Percentiles rank a stretch among this genome's conserved stretches.
phyloP scores from a whole-genome alignment of 1,140 invertebrate species.

The Ceratina japonica region DNA sequence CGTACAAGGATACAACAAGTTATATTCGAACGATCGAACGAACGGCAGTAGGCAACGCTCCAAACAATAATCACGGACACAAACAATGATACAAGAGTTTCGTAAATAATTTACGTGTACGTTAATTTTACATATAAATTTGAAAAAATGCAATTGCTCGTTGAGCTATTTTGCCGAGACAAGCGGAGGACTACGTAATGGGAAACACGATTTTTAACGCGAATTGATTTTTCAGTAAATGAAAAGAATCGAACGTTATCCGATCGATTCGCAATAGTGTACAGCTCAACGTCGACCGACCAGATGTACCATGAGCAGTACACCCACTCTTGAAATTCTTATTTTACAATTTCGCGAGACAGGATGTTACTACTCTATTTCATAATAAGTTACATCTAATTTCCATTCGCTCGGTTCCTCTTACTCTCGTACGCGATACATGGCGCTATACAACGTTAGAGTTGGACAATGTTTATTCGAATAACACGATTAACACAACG shows the following conservation, averaged over 20 bases:
- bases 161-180: not conserved
- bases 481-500: slow-evolving; percentile 20
- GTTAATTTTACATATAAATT: not conserved
- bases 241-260: slow-evolving; percentile 44
- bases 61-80: slow-evolving; percentile 32
- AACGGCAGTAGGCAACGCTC: not conserved
- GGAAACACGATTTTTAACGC: not conserved
- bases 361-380: slow-evolving; percentile 13
- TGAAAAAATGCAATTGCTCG: not conserved
- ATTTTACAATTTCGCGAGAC: slow-evolving; percentile 29
- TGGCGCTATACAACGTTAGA: slow-evolving; percentile 48
- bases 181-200: not conserved
- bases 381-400: slow-evolving; percentile 22
- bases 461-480: slow-evolving; percentile 48
- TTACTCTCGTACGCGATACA: slow-evolving; percentile 18
- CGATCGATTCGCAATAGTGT: not conserved
- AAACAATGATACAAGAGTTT: not conserved
- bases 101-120: no score
- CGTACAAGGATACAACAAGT: no score
- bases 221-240: not conserved
- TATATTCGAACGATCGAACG: not conserved
- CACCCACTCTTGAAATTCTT: slow-evolving; percentile 19
- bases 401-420: slow-evolving; percentile 11
- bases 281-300: slow-evolving; percentile 3
- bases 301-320: slow-evolving; percentile 15